phyloP scores from a whole-genome alignment of 1,140 invertebrate species.

The Maconellicoccus hirsutus region DNA sequence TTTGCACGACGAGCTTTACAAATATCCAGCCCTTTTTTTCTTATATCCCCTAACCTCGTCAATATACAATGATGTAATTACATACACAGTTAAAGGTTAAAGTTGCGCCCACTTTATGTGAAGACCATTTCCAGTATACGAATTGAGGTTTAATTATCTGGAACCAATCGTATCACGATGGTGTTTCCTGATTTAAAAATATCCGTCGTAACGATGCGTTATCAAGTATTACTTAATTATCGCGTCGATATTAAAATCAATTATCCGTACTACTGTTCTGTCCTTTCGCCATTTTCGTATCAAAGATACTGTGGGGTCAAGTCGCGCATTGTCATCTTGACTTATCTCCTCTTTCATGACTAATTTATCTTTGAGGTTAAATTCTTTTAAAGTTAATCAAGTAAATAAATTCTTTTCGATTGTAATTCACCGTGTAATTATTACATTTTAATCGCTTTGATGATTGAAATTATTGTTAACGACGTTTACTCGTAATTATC shows the following conservation, averaged over 20 bases:
- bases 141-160: constrained; percentile 1
- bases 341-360: not conserved
- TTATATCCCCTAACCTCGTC: not conserved
- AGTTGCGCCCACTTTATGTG: not conserved
- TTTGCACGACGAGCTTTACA: too few relatives aligned
- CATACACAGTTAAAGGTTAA: not conserved
- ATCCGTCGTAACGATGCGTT: not conserved
- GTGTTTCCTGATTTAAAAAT: not conserved
- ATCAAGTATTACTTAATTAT: not conserved
- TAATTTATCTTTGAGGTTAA: not conserved
- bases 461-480: too few relatives aligned
- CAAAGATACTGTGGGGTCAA: not conserved
- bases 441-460: not conserved
- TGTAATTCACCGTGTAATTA: not conserved
- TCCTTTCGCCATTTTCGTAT: not conserved
- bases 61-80: not conserved
- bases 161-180: not conserved
- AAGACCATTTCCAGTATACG: not conserved
- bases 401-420: not conserved
- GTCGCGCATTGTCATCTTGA: not conserved
- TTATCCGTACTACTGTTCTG: not conserved
- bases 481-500: too few relatives aligned
- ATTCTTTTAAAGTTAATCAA: not conserved
- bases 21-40: not conserved
- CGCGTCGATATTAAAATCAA: not conserved